Evolutionary conservation across 2,113 vertebrate species (phyloP).

Genomic region (Taxidea taxus): DNA sequence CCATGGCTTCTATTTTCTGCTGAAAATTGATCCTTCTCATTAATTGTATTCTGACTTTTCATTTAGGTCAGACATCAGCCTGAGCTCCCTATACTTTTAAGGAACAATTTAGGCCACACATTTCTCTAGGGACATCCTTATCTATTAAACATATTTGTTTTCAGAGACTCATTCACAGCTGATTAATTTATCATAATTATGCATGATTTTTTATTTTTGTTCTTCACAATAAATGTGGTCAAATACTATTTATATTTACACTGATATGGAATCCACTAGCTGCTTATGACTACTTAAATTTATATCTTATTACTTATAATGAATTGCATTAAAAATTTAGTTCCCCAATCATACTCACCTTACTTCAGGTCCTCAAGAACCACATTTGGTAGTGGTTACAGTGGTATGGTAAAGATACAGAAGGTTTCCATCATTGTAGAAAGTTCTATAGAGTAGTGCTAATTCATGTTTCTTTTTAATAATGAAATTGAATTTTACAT

Average conservation of each 20-base stretch:
- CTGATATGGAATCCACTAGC: neutral
- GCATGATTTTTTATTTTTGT: neutral
- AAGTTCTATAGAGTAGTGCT: neutral
- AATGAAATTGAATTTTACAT: neutral
- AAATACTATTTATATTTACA: neutral
- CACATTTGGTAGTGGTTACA: neutral
- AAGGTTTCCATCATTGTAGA: neutral
- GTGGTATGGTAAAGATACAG: neutral
- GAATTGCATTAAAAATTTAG: neutral
- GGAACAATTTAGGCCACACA: neutral
- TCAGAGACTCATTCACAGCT: neutral
- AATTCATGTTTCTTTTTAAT: neutral
- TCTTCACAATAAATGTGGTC: neutral
- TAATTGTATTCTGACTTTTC: neutral
- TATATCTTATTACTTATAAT: neutral
- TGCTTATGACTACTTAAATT: neutral
- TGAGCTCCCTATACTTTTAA: neutral
- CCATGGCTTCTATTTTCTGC: neutral
- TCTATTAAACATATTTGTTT: neutral
- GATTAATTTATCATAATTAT: neutral
- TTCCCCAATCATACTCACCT: neutral
- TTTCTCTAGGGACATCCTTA: neutral
- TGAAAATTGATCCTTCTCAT: neutral
- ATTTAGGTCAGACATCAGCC: neutral
- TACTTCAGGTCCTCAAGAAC: neutral